These are phyloP conservation scores for Cottoperca gobio DNA, from an alignment of 2,797 vertebrate genomes.

Conservation along the genomic window DNA sequence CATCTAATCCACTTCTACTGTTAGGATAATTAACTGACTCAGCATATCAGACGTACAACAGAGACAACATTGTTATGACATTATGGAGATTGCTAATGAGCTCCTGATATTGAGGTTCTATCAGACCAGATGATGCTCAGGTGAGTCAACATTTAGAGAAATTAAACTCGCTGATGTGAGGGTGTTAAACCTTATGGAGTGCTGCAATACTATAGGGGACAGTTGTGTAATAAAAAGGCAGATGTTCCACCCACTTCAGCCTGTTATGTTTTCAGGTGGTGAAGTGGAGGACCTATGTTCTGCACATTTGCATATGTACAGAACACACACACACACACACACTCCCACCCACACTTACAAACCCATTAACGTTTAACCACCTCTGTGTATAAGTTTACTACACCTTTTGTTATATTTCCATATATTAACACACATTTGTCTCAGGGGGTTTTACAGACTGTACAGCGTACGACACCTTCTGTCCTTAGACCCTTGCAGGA, in stretches of 20 bases:
- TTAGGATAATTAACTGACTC: neutral
- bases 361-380: neutral
- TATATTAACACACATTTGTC: no score
- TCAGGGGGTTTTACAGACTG: no score
- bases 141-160: conserved; percentile 2
- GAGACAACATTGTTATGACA: neutral
- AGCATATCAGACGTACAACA: neutral
- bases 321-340: no score
- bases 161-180: neutral
- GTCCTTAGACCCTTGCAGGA: no score
- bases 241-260: conserved; percentile 46
- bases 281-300: neutral
- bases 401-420: neutral
- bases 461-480: no score
- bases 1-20: neutral
- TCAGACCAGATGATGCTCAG: neutral
- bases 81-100: neutral
- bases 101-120: neutral
- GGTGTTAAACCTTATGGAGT: neutral
- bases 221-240: conserved; percentile 29
- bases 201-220: neutral
- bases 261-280: neutral
- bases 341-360: neutral
- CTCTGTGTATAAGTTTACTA: neutral
- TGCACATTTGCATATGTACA: neutral